Evolutionary conservation across 2,113 vertebrate species (phyloP).

Genomic region (Chitala chitala): DNA sequence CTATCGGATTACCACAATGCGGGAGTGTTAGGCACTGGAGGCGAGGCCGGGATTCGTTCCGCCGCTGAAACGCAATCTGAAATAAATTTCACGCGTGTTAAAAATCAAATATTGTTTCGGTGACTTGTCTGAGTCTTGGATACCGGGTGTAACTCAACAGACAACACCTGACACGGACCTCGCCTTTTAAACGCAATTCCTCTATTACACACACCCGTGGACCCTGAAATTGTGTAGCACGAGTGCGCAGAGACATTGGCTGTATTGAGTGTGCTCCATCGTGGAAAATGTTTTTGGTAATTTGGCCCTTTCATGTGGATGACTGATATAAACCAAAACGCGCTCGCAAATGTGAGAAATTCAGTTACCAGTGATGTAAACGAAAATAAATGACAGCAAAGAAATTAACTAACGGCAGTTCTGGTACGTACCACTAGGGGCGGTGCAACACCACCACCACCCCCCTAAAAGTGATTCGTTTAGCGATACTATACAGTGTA

Average conservation of each 20-base stretch:
- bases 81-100: neutral
- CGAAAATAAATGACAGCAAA: neutral
- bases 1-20: neutral
- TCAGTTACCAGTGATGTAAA: neutral
- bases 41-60: too few relatives aligned
- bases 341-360: too few relatives aligned
- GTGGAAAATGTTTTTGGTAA: too few relatives aligned
- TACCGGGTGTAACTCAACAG: too few relatives aligned
- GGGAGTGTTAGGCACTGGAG: neutral
- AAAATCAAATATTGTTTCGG: neutral
- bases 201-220: too few relatives aligned
- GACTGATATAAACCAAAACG: neutral
- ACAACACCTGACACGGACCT: too few relatives aligned
- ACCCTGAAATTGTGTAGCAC: too few relatives aligned
- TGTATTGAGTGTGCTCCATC: too few relatives aligned
- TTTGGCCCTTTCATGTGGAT: too few relatives aligned
- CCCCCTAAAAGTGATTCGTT: constrained; percentile 34
- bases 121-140: neutral
- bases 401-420: constrained; percentile 19
- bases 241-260: too few relatives aligned
- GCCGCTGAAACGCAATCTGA: neutral
- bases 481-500: constrained; percentile 33
- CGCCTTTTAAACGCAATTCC: too few relatives aligned
- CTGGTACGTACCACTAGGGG: constrained; percentile 60
- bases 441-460: constrained; percentile 50